These are phyloP conservation scores for Sclerurus mexicanus DNA, from an alignment of 2,113 vertebrate species.

Conservation along the genomic window DNA sequence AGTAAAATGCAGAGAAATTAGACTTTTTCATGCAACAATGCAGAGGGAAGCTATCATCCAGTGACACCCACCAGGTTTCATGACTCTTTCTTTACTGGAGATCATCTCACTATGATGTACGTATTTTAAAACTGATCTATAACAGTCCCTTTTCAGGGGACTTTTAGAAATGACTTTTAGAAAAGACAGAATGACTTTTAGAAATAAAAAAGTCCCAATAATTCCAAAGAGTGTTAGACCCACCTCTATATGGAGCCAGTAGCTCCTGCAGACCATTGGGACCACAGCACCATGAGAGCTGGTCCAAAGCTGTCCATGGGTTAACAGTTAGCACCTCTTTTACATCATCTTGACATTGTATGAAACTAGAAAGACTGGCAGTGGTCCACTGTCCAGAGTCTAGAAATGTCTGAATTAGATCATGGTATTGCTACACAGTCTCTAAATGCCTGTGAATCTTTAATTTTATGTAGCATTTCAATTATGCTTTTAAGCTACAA, in stretches of 20 bases:
- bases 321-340: background rate
- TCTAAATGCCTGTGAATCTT: background rate
- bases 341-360: background rate
- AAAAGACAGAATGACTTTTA: no score
- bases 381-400: fast-evolving
- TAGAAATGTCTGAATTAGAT: background rate
- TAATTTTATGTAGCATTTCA: background rate
- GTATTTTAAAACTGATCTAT: background rate
- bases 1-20: background rate
- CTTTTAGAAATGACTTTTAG: background rate
- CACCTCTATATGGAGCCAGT: background rate
- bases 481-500: background rate
- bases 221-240: background rate
- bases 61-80: background rate
- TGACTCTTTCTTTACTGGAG: background rate
- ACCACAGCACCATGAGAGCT: fast-evolving
- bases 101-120: background rate
- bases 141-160: background rate
- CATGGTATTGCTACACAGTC: background rate
- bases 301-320: background rate
- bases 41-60: background rate
- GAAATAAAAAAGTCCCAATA: background rate
- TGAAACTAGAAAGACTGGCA: background rate
- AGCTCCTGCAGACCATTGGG: background rate
- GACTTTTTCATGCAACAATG: background rate